Conservation (phyloP, 2,797 vertebrate species). For the Loris lydekkerianus region DNA sequence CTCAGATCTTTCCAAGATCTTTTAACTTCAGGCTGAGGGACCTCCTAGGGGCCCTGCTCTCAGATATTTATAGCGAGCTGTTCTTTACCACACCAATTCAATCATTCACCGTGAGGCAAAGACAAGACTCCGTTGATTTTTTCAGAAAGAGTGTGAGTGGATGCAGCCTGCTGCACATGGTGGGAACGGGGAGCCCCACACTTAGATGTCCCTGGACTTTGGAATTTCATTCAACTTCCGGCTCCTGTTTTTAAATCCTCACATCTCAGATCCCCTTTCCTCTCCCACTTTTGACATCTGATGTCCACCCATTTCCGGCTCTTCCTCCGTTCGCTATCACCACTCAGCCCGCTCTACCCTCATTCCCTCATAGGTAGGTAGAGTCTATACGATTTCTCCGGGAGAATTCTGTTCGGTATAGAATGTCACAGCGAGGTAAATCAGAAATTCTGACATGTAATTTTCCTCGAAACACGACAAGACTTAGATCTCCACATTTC, state of each 20-base stretch:
- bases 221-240: neutral
- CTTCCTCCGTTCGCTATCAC: neutral
- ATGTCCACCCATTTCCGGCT: neutral
- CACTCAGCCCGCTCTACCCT: neutral
- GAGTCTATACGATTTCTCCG: neutral
- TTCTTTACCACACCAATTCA: neutral
- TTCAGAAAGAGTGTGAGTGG: neutral
- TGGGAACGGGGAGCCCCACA: fast-evolving
- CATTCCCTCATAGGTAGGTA: too few relatives aligned
- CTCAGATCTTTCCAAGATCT: neutral
- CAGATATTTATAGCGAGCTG: neutral
- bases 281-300: neutral
- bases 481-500: neutral
- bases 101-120: neutral
- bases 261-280: neutral
- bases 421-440: neutral
- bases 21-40: neutral
- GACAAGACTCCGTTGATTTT: neutral
- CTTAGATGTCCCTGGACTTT: neutral
- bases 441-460: neutral
- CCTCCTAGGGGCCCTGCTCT: neutral
- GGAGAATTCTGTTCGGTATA: neutral
- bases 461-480: neutral
- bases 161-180: neutral
- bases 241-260: neutral